Base-by-base conservation (phyloP, 1,140 invertebrate species). In the Lepidurus couesii region DNA sequence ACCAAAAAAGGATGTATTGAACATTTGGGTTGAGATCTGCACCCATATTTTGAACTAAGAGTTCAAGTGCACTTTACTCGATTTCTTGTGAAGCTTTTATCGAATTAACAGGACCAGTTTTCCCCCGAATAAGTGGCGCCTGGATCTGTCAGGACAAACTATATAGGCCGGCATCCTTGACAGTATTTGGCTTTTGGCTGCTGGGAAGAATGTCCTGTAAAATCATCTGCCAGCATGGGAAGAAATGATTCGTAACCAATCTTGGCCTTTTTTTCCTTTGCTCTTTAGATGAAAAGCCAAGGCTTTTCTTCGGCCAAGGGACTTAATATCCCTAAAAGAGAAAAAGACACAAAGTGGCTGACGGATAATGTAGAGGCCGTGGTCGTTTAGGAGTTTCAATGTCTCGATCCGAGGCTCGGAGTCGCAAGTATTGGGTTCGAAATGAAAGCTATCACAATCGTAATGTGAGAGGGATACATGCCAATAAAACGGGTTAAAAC, bases 351-450 rank as follows among this genome's bases (percentile, higher is more conserved):
- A 65, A 65, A 65, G 16, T 65, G 53, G 13, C 53, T 65, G 53
- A 65, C 53, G 53, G 8, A 21, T 65, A 21, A 21, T 65, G 53
- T 65, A 65, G n/a, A 65, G 53, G 53, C 53, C 53, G 21, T 7
- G 53, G 53, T 65, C 53, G 53, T 65, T 65, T 65, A 65, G 13
- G 10, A 65, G 47, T n/a, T 65, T 65, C 53, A 65, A 65, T 65
- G 53, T 65, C 53, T 34, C 34, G 34, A 4, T 34, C 53, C 53
- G 53, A 16, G 53, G 7, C 21, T 21, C 13, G 45, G 53, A 65
- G 53, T 65, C 53, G 53, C 53, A 21, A 65, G 53, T 65, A 13
- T 65, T n/a, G n/a, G 4, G 53, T 65, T 65, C 53, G 53, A 65
- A 65, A 65, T 21, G n/a, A 65, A 65, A 11, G 53, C 53, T 65